A percentile compares a stretch with the other conserved stretches of the same genome.
Conservation (phyloP, 1,140 invertebrate genomes). For the Drosophila littoralis region DNA sequence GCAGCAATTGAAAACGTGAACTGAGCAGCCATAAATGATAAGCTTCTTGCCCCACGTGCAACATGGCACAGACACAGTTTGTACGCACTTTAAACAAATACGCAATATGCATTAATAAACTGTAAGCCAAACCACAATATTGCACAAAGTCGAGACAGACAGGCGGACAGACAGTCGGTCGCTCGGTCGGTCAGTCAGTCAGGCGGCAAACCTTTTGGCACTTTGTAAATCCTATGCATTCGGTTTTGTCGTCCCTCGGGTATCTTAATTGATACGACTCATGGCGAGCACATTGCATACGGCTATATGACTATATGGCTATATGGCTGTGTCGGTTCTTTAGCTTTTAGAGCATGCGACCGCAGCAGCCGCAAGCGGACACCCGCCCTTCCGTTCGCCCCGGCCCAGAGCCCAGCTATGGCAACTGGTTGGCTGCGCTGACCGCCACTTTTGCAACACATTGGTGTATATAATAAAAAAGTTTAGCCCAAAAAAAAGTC, state of each 20-base stretch:
- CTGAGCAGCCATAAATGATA: slow-evolving; percentile 48
- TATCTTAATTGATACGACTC: slow-evolving; percentile 41
- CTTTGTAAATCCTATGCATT: slow-evolving; percentile 35
- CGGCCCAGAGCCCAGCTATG: not conserved
- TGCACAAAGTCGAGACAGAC: slow-evolving; percentile 10
- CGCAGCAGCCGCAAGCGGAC: slow-evolving; percentile 58
- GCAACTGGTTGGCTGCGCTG: slow-evolving; percentile 17
- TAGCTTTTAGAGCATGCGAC: slow-evolving; percentile 72
- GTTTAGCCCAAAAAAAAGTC: slow-evolving; percentile 26
- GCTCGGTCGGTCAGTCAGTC: not conserved
- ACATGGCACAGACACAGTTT: slow-evolving; percentile 1
- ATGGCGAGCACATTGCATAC: not conserved
- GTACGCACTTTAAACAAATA: slow-evolving; percentile 47
- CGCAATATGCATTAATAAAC: slow-evolving; percentile 56
- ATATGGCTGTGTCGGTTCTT: slow-evolving; percentile 37
- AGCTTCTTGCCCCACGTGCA: slow-evolving; percentile 37
- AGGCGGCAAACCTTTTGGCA: slow-evolving; percentile 28
- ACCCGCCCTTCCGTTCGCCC: not conserved
- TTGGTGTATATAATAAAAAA: slow-evolving; percentile 18
- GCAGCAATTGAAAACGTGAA: slow-evolving; percentile 64
- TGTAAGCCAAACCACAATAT: slow-evolving; percentile 70
- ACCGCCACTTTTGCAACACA: slow-evolving; percentile 38
- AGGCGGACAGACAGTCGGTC: slow-evolving; percentile 7
- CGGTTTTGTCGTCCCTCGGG: slow-evolving; percentile 40
- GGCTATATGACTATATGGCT: not conserved